phyloP scores from a whole-genome alignment of 1,140 invertebrate species.

The Drosophila sechellia region DNA sequence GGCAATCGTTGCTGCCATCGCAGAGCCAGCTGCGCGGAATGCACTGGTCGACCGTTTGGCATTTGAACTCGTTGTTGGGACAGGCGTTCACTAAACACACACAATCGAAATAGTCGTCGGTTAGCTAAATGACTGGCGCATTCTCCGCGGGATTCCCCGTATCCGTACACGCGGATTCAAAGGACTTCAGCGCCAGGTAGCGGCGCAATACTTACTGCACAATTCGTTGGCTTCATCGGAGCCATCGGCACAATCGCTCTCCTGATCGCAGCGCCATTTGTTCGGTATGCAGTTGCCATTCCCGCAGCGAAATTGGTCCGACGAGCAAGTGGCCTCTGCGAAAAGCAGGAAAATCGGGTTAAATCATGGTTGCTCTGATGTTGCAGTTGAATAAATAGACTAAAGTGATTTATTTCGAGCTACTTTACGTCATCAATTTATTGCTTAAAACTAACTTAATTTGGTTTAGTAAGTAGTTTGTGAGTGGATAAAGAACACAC shows the following conservation, averaged over 20 bases:
- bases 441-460: background rate
- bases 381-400: background rate
- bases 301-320: conserved; percentile 86
- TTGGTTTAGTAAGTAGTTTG: too few relatives aligned
- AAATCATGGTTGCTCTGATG: background rate
- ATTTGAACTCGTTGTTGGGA: conserved; percentile 83
- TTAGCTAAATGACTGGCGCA: conserved; percentile 16
- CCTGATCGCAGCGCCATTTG: conserved; percentile 88
- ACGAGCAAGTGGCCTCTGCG: conserved; percentile 78
- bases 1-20: conserved; percentile 91
- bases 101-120: conserved; percentile 25
- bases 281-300: conserved; percentile 87
- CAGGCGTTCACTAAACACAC: conserved; percentile 70
- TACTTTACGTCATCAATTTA: background rate
- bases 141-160: conserved; percentile 6
- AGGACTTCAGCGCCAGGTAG: too few relatives aligned
- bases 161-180: background rate
- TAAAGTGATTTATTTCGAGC: background rate
- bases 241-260: conserved; percentile 88
- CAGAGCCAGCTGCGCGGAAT: conserved; percentile 92
- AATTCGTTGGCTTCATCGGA: conserved; percentile 87
- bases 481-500: too few relatives aligned
- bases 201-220: conserved; percentile 85
- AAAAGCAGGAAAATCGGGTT: conserved; percentile 32
- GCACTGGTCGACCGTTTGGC: conserved; percentile 88